phyloP scores from a whole-genome alignment of 2,797 vertebrate species.

The Muscicapa comitata region DNA sequence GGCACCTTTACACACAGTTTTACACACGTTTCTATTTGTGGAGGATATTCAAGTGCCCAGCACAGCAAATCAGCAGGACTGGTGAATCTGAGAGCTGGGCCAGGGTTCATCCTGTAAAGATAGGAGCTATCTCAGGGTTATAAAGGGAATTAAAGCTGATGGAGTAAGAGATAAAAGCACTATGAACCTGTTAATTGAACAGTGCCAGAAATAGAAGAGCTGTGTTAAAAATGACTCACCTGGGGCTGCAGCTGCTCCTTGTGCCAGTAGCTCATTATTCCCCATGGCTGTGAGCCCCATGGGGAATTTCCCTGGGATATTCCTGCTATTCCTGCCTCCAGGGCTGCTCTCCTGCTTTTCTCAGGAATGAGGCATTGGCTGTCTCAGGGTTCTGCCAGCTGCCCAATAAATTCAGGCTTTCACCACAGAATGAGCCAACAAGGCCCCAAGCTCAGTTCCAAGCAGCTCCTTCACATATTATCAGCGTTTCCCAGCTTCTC shows the following conservation, averaged over 20 bases:
- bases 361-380: neutral
- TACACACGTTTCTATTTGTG: neutral
- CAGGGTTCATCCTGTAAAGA: neutral
- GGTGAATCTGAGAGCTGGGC: neutral
- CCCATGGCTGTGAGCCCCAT: neutral
- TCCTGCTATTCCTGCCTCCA: neutral
- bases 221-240: neutral
- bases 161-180: neutral
- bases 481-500: neutral
- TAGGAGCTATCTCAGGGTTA: neutral
- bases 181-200: neutral
- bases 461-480: neutral
- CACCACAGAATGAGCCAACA: neutral
- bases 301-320: accelerated
- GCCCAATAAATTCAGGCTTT: neutral
- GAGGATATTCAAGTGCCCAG: neutral
- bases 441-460: neutral
- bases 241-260: neutral
- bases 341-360: neutral
- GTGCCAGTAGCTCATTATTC: neutral
- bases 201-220: neutral
- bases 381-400: neutral
- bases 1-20: neutral
- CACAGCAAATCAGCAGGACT: neutral
- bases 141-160: neutral